Evolutionary conservation across 2,888 invertebrate genomes (phyloP).

Genomic region (Cosmia pyralina): DNA sequence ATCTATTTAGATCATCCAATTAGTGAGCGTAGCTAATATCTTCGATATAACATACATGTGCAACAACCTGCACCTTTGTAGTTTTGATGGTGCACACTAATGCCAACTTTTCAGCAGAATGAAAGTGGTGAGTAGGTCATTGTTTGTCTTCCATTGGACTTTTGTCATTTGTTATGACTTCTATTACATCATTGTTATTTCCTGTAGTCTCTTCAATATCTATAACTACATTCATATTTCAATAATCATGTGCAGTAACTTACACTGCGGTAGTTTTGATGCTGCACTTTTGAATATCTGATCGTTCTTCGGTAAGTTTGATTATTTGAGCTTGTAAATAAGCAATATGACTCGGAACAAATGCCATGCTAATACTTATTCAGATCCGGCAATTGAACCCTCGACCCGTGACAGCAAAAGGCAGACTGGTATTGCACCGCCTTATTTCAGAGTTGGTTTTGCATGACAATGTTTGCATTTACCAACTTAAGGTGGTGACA

Average conservation of each 20-base stretch:
- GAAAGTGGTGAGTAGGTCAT: background rate
- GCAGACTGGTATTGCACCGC: background rate
- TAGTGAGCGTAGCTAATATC: background rate
- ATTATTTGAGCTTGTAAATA: slow-evolving; percentile 4
- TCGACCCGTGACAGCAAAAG: slow-evolving; percentile 1
- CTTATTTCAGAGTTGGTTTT: slow-evolving; percentile 2
- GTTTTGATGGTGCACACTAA: background rate
- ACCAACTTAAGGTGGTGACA: background rate
- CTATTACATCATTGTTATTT: background rate
- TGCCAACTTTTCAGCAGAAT: background rate
- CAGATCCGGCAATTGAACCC: background rate
- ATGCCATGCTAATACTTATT: background rate
- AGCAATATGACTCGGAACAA: background rate
- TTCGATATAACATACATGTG: background rate
- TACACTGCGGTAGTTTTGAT: background rate
- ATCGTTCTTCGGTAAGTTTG: background rate
- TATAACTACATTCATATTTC: background rate
- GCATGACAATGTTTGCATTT: background rate
- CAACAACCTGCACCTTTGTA: background rate
- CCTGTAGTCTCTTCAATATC: background rate
- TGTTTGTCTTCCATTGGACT: background rate
- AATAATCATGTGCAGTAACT: background rate
- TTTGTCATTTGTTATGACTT: background rate
- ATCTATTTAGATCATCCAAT: background rate
- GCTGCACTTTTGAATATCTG: background rate